Percentiles rank a stretch among this genome's conserved stretches.
Conservation (phyloP, 2,797 vertebrate species). For the Labeo calbasu region DNA sequence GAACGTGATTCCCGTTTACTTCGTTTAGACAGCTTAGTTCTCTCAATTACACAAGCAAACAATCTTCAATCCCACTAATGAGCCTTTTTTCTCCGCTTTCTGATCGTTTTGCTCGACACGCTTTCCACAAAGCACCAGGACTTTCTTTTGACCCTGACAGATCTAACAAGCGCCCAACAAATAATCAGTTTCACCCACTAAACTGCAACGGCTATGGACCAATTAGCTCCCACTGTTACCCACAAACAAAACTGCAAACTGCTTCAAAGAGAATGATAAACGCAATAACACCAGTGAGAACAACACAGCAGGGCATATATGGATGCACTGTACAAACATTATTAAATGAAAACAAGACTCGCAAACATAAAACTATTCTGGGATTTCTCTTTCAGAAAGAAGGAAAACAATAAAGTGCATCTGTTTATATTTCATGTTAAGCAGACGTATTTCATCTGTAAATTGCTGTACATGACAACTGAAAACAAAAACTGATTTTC, state of each 20-base stretch:
- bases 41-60: conserved; percentile 8
- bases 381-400: neutral
- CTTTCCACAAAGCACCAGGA: conserved; percentile 10
- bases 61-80: conserved; percentile 24
- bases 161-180: conserved; percentile 36
- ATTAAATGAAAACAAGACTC: neutral
- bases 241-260: conserved; percentile 8
- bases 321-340: conserved; percentile 11
- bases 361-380: neutral
- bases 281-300: conserved; percentile 44
- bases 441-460: neutral
- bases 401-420: neutral
- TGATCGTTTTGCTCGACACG: neutral
- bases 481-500: neutral
- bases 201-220: conserved; percentile 59
- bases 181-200: conserved; percentile 28
- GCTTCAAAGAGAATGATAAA: conserved; percentile 60
- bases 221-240: conserved; percentile 62
- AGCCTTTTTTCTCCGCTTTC: neutral
- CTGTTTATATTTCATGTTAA: neutral
- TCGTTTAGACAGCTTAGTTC: neutral
- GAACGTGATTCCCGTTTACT: neutral
- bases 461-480: no score
- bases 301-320: conserved; percentile 51
- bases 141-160: conserved; percentile 39